A percentile compares a stretch with the other conserved stretches of the same genome.
phyloP scores from a whole-genome alignment of 1,140 invertebrate species.

The Zaprionus kolodkinae region DNA sequence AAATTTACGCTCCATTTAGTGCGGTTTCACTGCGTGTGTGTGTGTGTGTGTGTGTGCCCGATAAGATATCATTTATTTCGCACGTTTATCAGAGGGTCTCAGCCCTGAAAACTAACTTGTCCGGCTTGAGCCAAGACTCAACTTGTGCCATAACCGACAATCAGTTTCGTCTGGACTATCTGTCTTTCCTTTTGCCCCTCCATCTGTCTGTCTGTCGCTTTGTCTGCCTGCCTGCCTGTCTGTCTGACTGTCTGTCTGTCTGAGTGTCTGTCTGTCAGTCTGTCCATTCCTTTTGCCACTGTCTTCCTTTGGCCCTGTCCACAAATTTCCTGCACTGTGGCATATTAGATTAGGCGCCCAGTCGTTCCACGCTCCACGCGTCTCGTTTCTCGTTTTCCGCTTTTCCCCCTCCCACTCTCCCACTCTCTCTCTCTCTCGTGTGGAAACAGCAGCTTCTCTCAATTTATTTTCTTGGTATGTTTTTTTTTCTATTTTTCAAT shows the following conservation, averaged over 20 bases:
- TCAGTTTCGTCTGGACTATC: slow-evolving; percentile 42
- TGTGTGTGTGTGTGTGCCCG: slow-evolving; percentile 9
- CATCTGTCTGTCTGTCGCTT: slow-evolving; percentile 10
- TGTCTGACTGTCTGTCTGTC: neutral
- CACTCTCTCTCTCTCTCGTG: neutral
- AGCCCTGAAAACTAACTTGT: slow-evolving; percentile 47
- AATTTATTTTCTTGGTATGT: slow-evolving; percentile 25
- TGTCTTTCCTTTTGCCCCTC: slow-evolving; percentile 1
- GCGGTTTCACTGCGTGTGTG: slow-evolving; percentile 5
- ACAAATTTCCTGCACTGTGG: slow-evolving; percentile 65
- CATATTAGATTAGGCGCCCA: slow-evolving; percentile 66
- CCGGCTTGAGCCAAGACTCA: slow-evolving; percentile 20
- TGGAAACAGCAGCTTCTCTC: slow-evolving; percentile 28
- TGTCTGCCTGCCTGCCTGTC: neutral
- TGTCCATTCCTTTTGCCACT: slow-evolving; percentile 5
- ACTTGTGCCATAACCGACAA: slow-evolving; percentile 48
- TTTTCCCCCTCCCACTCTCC: neutral
- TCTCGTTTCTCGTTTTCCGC: slow-evolving; percentile 21
- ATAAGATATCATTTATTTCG: slow-evolving; percentile 67
- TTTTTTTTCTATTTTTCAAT: slow-evolving; percentile 58
- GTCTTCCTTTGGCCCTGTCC: slow-evolving; percentile 35
- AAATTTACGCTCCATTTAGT: slow-evolving; percentile 68
- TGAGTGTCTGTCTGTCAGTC: slow-evolving; percentile 10
- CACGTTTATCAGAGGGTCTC: slow-evolving; percentile 54
- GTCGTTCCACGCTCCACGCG: slow-evolving; percentile 38